Conservation (phyloP, 2,888 invertebrate species). For the Hemaris fuciformis region DNA sequence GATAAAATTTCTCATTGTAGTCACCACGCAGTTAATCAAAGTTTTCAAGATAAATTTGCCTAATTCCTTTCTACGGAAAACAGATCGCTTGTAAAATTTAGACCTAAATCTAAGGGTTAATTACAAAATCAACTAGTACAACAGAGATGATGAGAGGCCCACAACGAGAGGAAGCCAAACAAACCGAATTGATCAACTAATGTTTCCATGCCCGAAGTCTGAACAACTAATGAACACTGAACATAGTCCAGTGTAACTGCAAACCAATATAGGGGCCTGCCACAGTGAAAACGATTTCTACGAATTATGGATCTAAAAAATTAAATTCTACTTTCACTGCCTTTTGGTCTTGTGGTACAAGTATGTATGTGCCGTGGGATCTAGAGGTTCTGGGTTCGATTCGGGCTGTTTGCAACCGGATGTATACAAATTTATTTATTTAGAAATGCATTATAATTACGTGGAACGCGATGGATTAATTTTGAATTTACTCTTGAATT, state of each 20-base stretch:
- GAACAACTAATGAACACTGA: constrained; percentile 45
- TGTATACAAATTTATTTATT: no score
- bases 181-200: constrained; percentile 23
- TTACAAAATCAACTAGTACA: background rate
- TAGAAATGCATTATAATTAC: no score
- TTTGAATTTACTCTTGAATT: no score
- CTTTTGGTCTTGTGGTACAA: no score
- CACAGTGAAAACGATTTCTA: background rate
- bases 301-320: no score
- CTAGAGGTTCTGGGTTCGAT: no score
- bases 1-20: background rate
- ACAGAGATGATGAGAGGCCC: constrained; percentile 6
- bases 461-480: no score
- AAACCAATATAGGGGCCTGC: constrained; percentile 23
- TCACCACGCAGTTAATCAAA: background rate
- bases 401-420: no score
- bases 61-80: background rate
- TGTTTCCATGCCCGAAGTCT: constrained; percentile 24
- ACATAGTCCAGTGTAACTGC: constrained; percentile 36
- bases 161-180: constrained; percentile 26
- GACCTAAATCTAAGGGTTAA: background rate
- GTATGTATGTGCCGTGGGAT: no score
- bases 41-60: background rate
- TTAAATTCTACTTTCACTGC: no score
- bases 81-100: background rate